Evolutionary conservation across 2,888 invertebrate species (phyloP), one percentile per base, ranked within the genome.

Genomic region (Zhuqinia jingwanae): DNA sequence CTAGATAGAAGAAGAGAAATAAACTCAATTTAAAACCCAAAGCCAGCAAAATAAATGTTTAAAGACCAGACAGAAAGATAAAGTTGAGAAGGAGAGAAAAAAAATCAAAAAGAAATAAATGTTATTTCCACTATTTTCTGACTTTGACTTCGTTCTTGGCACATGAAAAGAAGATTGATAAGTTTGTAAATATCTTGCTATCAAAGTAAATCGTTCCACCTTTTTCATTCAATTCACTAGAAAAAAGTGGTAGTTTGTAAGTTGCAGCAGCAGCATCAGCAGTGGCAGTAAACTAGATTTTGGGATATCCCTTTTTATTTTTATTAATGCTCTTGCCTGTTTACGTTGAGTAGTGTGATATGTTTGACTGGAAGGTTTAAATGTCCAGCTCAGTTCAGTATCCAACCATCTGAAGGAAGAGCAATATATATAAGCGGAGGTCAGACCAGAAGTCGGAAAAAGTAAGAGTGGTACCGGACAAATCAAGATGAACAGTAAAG

Each of bases 401-500:
- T 47, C 3, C 36, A 36, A 36, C 8, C 8, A 36, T 36, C 36
- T 36, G 36, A 36, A 36, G n/a, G n/a, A n/a, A n/a, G n/a, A n/a
- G n/a, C n/a, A n/a, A n/a, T n/a, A n/a, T n/a, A n/a, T n/a, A n/a
- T n/a, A n/a, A n/a, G n/a, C n/a, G n/a, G 15, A n/a, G 20, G 17
- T n/a, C 63, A 36, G 11, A 30, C 63, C 63, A 75, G 75, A 30
- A 56, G 75, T 56, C 13, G 36, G 25, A 53, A 75, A 53, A 56
- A 56, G 75, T 53, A 75, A 78, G 60, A 60, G 60, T 77, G 60
- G 78, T 63, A 56, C 56, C 22, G 50, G 20, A 73, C 1, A 65
- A 81, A 86, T 86, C 65, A 56, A 80, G 80, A 86, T 86, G 75
- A 80, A 50, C 79, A 53, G 45, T 50, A 60, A 80, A 85, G 85